Evolutionary conservation across 2,797 vertebrate genomes (phyloP), one percentile per base, ranked within the genome.

Genomic region (Myiotriccus ornatus): DNA sequence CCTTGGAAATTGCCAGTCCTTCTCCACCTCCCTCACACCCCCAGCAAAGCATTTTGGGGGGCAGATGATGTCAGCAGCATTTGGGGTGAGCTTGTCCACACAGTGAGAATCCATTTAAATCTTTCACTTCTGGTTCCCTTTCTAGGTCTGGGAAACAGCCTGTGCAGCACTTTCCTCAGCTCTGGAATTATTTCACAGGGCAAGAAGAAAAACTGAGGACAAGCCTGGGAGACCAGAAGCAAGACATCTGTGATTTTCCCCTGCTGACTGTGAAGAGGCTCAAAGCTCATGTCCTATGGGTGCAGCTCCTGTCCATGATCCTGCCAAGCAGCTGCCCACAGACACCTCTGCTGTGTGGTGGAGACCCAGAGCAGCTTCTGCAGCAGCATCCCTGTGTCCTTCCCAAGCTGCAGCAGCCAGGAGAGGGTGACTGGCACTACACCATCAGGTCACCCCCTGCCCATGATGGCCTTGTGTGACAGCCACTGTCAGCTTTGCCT

Each of bases 21-120:
- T 79, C 44, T 30, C 43, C n/a, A 59, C 32, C 6, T 0, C 0
- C 47, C n/a, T 55, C 34, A 59, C 34, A 59, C 7, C 14, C 22
- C 49, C 25, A 87, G n/a, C 28, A 39, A 46, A 43, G 47, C 1
- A 2, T 60, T 78, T 52, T 32, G 50, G 69, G 73, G 57, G 67
- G 47, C 62, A 46, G 21, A 22, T 22, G 27, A 22, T 77, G 30
- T n/a, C 1, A 0, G 19, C 32, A 65, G 15, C 44, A 18, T 55
- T 80, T 71, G 3, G 1, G 64, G 35, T 39, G 76, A 73, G 30
- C 35, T 43, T 16, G 11, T 47, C 32, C 8, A 3, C 12, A 2
- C 7, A 8, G 55, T 5, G 32, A 53, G 57, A 78, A 83, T 14
- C 5, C 20, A 37, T 76, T 71, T 49, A 53, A 87, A 55, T 56